phyloP scores from a whole-genome alignment of 2,797 vertebrate species.

The Melopsittacus undulatus region DNA sequence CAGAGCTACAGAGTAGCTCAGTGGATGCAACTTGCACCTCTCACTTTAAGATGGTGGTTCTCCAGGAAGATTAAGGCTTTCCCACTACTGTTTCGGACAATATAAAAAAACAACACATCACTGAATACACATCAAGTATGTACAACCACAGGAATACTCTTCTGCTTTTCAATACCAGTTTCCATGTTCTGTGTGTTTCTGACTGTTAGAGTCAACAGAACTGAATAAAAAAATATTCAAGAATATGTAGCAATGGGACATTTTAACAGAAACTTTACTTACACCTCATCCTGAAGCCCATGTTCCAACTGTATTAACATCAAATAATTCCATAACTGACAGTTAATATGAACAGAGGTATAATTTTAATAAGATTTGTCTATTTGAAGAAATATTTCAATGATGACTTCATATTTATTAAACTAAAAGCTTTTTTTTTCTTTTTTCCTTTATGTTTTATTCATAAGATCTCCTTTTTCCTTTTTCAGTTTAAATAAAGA shows the following conservation, averaged over 20 bases:
- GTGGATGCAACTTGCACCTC: not conserved
- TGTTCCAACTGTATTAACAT: not conserved
- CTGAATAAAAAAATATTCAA: not conserved
- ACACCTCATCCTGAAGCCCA: not conserved
- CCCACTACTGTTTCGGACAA: not conserved
- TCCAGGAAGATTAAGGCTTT: not conserved
- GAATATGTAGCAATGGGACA: not conserved
- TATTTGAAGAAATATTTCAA: constrained; percentile 43
- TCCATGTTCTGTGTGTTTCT: not conserved
- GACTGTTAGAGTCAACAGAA: not conserved
- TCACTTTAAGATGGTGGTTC: not conserved
- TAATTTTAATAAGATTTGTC: constrained; percentile 19
- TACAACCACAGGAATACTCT: not conserved
- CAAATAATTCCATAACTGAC: constrained; percentile 50
- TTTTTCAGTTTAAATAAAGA: constrained; percentile 70
- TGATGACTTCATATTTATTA: constrained; percentile 50
- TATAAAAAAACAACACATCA: not conserved
- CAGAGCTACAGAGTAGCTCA: not conserved
- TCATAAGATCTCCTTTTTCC: constrained; percentile 45
- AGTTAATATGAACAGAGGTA: constrained; percentile 4
- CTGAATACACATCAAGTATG: not conserved
- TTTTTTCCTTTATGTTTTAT: constrained; percentile 60
- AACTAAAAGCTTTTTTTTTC: not conserved
- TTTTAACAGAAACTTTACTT: not conserved
- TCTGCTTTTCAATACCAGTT: not conserved